Evolutionary conservation across 2,888 invertebrate species (phyloP).

Genomic region (Nephrotoma guestfalica): DNA sequence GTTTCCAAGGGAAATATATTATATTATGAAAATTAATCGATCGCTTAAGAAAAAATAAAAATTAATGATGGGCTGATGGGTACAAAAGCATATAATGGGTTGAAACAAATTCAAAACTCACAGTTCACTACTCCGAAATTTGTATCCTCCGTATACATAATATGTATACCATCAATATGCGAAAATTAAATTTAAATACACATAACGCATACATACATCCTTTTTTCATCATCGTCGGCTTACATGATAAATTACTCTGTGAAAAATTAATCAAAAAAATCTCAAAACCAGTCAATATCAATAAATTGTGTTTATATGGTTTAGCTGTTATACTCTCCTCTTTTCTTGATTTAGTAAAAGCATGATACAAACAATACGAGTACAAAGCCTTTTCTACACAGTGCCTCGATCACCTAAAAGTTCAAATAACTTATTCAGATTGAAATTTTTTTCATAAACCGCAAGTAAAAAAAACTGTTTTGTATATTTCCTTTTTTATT

Average conservation of each 20-base stretch:
- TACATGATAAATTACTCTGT: background rate
- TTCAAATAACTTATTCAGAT: background rate
- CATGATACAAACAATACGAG: background rate
- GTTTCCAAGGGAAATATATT: no score
- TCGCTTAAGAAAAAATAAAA: background rate
- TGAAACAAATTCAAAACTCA: background rate
- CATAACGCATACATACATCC: background rate
- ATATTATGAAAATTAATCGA: background rate
- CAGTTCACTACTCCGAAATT: background rate
- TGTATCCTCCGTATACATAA: background rate
- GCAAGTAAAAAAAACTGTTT: background rate
- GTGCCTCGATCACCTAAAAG: background rate
- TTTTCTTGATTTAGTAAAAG: background rate
- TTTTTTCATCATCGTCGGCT: background rate
- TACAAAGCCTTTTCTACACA: background rate
- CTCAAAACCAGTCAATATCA: background rate
- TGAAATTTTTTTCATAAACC: background rate
- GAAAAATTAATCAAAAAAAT: background rate
- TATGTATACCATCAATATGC: background rate
- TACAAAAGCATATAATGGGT: background rate
- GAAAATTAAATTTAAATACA: background rate
- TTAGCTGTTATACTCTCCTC: background rate
- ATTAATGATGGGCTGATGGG: background rate
- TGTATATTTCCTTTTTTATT: background rate
- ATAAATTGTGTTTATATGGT: background rate